Evolutionary conservation across 2,797 vertebrate species (phyloP).

Genomic region (Microcaecilia unicolor): DNA sequence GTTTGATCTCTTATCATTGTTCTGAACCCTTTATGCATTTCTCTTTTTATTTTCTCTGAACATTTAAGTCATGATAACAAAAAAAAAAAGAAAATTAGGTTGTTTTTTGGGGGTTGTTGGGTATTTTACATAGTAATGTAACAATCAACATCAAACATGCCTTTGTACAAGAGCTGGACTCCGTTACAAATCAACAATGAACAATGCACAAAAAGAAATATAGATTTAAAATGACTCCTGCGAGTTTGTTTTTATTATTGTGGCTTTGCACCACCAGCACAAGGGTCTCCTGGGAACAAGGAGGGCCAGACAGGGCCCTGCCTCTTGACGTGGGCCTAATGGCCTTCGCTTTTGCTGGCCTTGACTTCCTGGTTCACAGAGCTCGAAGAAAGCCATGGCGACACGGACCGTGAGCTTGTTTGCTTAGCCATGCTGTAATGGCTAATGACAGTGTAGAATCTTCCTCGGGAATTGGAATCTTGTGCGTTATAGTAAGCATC

Average conservation of each 20-base stretch:
- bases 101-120: neutral
- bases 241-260: slow-evolving; percentile 17
- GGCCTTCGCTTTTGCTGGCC: slow-evolving; percentile 76
- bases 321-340: slow-evolving; percentile 50
- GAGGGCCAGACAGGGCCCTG: neutral
- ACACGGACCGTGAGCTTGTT: slow-evolving; percentile 87
- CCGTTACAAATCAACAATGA: slow-evolving; percentile 75
- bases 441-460: slow-evolving; percentile 97
- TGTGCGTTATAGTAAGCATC: slow-evolving; percentile 94
- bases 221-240: slow-evolving; percentile 46
- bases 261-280: neutral
- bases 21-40: too few relatives aligned
- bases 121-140: slow-evolving; percentile 60
- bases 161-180: slow-evolving; percentile 80
- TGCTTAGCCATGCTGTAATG: slow-evolving; percentile 99
- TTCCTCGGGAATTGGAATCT: slow-evolving; percentile 85
- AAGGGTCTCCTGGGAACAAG: neutral
- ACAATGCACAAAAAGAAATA: slow-evolving; percentile 56
- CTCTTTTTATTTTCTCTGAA: too few relatives aligned
- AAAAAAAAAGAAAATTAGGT: slow-evolving; percentile 34
- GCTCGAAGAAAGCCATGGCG: slow-evolving; percentile 86
- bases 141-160: slow-evolving; percentile 72
- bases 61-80: slow-evolving; percentile 61
- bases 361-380: slow-evolving; percentile 73
- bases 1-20: too few relatives aligned